A percentile compares a stretch with the other conserved stretches of the same genome.
Evolutionary conservation across 2,888 invertebrate species (phyloP).

Genomic region (Urechis unicinctus): DNA sequence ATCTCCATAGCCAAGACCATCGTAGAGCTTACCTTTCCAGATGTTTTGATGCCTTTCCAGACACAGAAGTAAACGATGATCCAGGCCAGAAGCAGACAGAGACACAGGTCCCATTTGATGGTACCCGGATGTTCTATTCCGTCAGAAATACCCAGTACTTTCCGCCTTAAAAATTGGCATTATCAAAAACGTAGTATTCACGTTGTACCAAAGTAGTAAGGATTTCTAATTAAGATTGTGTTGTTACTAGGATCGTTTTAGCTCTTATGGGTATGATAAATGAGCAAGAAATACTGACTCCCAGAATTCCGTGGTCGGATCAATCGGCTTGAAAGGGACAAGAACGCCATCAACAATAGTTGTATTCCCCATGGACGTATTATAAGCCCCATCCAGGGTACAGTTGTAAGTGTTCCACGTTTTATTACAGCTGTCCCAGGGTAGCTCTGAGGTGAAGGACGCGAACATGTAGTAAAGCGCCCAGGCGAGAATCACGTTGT

Average conservation of each 20-base stretch:
- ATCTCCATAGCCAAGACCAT: too few species aligned
- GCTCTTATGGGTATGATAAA: too few species aligned
- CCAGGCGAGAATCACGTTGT: slow-evolving; percentile 56
- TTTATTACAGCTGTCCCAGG: slow-evolving; percentile 55
- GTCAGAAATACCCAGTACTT: slow-evolving; percentile 80
- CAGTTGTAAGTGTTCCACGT: slow-evolving; percentile 53
- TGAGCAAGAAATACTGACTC: slow-evolving; percentile 4
- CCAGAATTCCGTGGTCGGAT: slow-evolving; percentile 12
- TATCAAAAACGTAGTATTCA: too few species aligned
- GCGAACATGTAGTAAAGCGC: slow-evolving; percentile 51
- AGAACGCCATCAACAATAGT: neutral
- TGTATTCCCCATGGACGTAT: neutral
- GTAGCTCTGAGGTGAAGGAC: slow-evolving; percentile 51
- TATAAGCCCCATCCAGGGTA: neutral
- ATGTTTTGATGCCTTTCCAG: slow-evolving; percentile 45
- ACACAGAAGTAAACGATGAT: slow-evolving; percentile 91
- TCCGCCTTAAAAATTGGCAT: slow-evolving; percentile 6
- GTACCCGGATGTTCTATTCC: slow-evolving; percentile 84
- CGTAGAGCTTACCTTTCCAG: slow-evolving; percentile 20
- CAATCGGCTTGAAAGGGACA: neutral
- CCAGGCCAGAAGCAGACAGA: slow-evolving; percentile 83
- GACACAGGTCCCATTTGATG: slow-evolving; percentile 85
- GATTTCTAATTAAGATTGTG: too few species aligned
- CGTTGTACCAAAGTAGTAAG: too few species aligned
- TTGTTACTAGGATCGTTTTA: too few species aligned